Conservation (phyloP, 2,113 vertebrate genomes). For the Gnathochromis pfefferi region DNA sequence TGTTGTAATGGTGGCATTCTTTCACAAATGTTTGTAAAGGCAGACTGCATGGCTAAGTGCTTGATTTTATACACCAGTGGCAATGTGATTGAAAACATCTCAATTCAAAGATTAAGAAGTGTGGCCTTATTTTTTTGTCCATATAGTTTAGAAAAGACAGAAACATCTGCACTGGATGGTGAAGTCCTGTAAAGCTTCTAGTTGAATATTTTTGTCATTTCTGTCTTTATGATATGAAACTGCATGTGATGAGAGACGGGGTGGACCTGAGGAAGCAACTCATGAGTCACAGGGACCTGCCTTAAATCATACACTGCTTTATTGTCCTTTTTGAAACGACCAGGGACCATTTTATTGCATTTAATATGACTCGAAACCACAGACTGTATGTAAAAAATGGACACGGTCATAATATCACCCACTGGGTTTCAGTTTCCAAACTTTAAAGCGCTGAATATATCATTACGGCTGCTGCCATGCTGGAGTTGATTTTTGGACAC, state of each 20-base stretch:
- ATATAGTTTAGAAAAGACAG: neutral
- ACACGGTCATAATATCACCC: neutral
- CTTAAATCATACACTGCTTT: neutral
- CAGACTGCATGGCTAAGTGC: neutral
- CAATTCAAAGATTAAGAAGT: neutral
- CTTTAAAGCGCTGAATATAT: neutral
- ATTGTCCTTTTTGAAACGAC: neutral
- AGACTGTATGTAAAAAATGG: neutral
- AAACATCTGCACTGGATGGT: neutral
- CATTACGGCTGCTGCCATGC: neutral
- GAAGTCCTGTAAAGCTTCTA: neutral
- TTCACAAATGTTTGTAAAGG: neutral
- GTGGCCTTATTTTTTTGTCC: neutral
- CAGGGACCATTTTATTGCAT: neutral
- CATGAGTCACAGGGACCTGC: neutral
- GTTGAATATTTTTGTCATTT: neutral
- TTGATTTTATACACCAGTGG: neutral
- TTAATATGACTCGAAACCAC: neutral
- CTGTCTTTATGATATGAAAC: neutral
- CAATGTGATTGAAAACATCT: neutral
- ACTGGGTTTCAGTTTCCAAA: neutral
- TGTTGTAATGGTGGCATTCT: neutral
- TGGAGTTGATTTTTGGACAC: neutral
- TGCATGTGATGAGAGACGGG: neutral
- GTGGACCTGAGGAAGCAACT: neutral